Conservation (phyloP, 2,888 invertebrate genomes). For the Drosophila formosana region DNA sequence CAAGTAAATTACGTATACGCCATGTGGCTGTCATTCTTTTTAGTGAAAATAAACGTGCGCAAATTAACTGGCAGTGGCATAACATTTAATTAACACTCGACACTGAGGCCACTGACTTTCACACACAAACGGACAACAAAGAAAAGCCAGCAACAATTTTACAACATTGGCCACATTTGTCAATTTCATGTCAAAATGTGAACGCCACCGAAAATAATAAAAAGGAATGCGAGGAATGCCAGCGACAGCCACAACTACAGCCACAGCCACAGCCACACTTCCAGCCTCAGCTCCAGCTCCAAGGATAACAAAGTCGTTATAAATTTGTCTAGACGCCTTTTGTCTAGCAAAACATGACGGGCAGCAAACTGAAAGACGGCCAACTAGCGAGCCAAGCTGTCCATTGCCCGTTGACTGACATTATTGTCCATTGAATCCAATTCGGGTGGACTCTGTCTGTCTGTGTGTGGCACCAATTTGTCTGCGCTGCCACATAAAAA, state of each 20-base stretch:
- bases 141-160: slow-evolving; percentile 15
- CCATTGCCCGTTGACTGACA: slow-evolving; percentile 57
- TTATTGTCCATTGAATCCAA: slow-evolving; percentile 61
- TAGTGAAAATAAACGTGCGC: slow-evolving; percentile 51
- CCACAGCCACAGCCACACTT: slow-evolving; percentile 4
- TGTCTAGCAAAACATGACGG: slow-evolving; percentile 60
- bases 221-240: slow-evolving; percentile 50
- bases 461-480: slow-evolving; percentile 52
- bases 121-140: slow-evolving; percentile 7
- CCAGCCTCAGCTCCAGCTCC: slow-evolving; percentile 28
- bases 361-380: slow-evolving; percentile 17
- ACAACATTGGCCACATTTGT: slow-evolving; percentile 63
- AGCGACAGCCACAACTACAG: slow-evolving; percentile 21
- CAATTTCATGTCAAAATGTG: slow-evolving; percentile 68
- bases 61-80: slow-evolving; percentile 63
- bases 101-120: slow-evolving; percentile 39
- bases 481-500: slow-evolving; percentile 62
- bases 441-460: slow-evolving; percentile 30
- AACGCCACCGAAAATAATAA: slow-evolving; percentile 37
- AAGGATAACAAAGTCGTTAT: slow-evolving; percentile 62
- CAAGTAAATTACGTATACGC: slow-evolving; percentile 74
- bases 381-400: slow-evolving; percentile 3
- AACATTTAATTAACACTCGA: slow-evolving; percentile 75
- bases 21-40: slow-evolving; percentile 49
- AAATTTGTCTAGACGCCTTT: slow-evolving; percentile 76